Base-by-base conservation (phyloP, 2,113 vertebrate genomes). In the Carassius auratus region DNA sequence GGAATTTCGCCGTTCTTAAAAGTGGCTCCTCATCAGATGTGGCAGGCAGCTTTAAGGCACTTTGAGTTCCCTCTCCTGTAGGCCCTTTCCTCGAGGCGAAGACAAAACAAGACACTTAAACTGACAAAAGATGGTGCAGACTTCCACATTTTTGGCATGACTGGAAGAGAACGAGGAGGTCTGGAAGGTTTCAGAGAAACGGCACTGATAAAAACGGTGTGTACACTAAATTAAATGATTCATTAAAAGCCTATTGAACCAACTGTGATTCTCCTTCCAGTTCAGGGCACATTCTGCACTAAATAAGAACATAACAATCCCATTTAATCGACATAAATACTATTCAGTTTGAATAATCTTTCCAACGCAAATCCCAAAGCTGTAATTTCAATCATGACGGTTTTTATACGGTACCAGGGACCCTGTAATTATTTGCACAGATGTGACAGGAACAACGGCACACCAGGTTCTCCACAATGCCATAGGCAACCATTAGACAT, bases 271-370 rank as follows among this genome's bases (percentile, higher is more conserved):
- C 83, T 88, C 84, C 73, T 90, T 92, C 89, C 92, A 92, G 90
- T 91, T 80, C 68, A 68, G 50, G 57, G 81, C 91, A 90, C 87
- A 85, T 71, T 90, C 84, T 84, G 89, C 88, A 92, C 93, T 93
- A 93, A 94, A 94, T 93, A 93, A 92, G 91, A 89, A 87, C 48
- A 3, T 8, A 50, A 76, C 38, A 6, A 71, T 81, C 66, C 59
- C 83, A 61, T 30, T 64, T 52, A 23, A 76, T 62, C 19, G 2
- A 48, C 17, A 80, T 80, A 62, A 62, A 80, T 61, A 79, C 77
- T 45, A 64, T 64, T 80, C 8, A 26, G 26, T 52, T 48, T 48
- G 21, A 5, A 59, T 38, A 78, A 64, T 80, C 36, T 45, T 80
- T 64, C n/a, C 4, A 66, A 81, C 45, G 69, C 26, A 81, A 81